Base-by-base conservation (phyloP, 2,113 vertebrate species). In the Catharus fuscescens region DNA sequence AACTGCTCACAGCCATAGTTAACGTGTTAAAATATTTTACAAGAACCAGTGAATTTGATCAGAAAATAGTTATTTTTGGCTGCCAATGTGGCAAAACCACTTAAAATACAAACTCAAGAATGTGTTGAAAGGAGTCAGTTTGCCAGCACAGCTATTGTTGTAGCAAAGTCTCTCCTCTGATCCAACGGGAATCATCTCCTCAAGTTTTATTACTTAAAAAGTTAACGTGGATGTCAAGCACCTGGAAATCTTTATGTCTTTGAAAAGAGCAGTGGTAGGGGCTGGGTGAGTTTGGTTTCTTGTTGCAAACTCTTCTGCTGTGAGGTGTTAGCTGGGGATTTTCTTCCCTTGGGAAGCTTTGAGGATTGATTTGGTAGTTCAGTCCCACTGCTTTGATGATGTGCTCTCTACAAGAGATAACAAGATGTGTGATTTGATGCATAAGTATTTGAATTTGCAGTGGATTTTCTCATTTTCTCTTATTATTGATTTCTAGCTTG, bases 61-160 rank as follows among this genome's bases (percentile, higher is more conserved):
- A 92, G 88, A 93, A 90, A 96, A 96, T 74, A 86, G 92, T 67
- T 93, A 83, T 85, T 93, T 96, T 94, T 97, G 92, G 94, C 93
- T 92, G 80, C 69, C 88, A 57, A 48, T 17, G 88, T 94, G 92
- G 86, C 88, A 96, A 97, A 96, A 57, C 88, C 85, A 95, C 84
- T 93, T 95, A 92, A 93, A 95, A 83, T 71, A 42, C 82, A 81
- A 90, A 79, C 38, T 96, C 52, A 81, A 71, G 86, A 93, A 88
- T 8, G 86, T 88, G 92, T 86, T 92, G 93, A 94, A 97, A 96
- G 86, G 76, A 70, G n/a, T 52, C 2, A 5, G 40, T 88, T 95
- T 88, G 90, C 95, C 90, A 91, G 69, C 3, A 0, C 32, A 34
- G 69, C 92, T 92, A 90, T 96, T 96, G 93, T 95, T 91, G 67